Evolutionary conservation across 2,797 vertebrate genomes (phyloP).

Genomic region (Crocidura indochinensis): DNA sequence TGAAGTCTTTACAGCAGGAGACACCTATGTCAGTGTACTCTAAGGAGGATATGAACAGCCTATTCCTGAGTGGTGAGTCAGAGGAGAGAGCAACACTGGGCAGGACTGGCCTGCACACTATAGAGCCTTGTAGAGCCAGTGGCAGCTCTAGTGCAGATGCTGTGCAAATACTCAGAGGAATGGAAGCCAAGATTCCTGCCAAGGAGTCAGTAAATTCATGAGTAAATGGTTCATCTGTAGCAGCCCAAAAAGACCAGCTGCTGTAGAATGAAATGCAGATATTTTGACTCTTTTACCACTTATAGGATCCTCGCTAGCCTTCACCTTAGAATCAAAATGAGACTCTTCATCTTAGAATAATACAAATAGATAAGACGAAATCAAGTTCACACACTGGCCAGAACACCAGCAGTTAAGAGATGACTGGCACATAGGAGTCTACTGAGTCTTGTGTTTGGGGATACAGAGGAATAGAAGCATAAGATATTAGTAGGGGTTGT

Average conservation of each 20-base stretch:
- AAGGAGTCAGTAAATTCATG: neutral
- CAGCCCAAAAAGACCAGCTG: neutral
- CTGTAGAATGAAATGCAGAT: neutral
- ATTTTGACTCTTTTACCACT: neutral
- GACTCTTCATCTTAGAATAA: neutral
- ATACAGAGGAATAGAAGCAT: neutral
- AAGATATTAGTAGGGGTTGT: neutral
- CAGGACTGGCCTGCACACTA: neutral
- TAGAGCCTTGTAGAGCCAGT: neutral
- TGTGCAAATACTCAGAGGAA: neutral
- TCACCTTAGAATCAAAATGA: conserved; percentile 1
- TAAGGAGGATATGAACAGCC: neutral
- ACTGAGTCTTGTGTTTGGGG: neutral
- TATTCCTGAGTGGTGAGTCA: neutral
- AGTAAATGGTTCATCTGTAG: neutral
- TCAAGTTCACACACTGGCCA: neutral
- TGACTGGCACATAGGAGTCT: neutral
- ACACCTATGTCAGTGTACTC: too few species aligned
- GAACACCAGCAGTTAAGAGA: neutral
- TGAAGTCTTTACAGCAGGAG: neutral
- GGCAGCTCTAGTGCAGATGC: neutral
- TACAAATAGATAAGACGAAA: conserved; percentile 16
- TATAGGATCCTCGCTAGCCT: neutral
- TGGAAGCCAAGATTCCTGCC: neutral
- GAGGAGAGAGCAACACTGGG: neutral